These are phyloP conservation scores for Macroteleia sp. DNA, from an alignment of 2,888 invertebrate genomes.

Conservation along the genomic window DNA sequence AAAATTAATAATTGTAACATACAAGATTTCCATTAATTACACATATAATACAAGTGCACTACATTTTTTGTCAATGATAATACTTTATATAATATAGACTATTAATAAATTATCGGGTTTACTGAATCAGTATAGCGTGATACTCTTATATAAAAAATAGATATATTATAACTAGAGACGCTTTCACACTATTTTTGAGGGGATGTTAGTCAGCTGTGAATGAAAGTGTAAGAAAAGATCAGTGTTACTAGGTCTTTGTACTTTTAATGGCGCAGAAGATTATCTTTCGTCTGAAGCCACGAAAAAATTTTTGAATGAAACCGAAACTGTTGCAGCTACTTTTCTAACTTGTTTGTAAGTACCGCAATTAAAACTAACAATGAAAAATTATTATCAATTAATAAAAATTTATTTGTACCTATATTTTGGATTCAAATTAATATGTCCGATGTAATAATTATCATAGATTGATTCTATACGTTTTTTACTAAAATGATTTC, in stretches of 20 bases:
- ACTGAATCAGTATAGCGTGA: slow-evolving; percentile 9
- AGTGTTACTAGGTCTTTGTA: slow-evolving; percentile 39
- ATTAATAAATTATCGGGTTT: slow-evolving; percentile 33
- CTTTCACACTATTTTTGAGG: slow-evolving; percentile 34
- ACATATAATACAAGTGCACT: not conserved
- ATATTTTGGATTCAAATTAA: no score
- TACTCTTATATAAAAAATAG: slow-evolving; percentile 19
- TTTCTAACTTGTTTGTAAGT: no score
- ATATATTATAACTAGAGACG: slow-evolving; percentile 14
- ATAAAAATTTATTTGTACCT: no score
- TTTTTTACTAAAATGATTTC: no score
- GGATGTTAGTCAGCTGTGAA: slow-evolving; percentile 28
- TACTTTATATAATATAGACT: slow-evolving; percentile 10
- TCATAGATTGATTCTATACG: no score
- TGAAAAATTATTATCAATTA: no score
- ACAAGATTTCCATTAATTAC: no score
- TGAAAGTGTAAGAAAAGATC: slow-evolving; percentile 36
- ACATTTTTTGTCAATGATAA: not conserved
- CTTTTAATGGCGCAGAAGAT: slow-evolving; percentile 31
- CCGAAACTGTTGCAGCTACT: no score
- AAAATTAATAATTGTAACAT: no score
- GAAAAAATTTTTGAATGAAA: no score
- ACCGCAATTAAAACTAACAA: no score
- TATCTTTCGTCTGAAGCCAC: slow-evolving; percentile 8
- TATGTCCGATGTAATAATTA: no score